A percentile compares a stretch with the other conserved stretches of the same genome.
Evolutionary conservation across 1,140 invertebrate species (phyloP).

Genomic region (Akabosia matsudoensis): DNA sequence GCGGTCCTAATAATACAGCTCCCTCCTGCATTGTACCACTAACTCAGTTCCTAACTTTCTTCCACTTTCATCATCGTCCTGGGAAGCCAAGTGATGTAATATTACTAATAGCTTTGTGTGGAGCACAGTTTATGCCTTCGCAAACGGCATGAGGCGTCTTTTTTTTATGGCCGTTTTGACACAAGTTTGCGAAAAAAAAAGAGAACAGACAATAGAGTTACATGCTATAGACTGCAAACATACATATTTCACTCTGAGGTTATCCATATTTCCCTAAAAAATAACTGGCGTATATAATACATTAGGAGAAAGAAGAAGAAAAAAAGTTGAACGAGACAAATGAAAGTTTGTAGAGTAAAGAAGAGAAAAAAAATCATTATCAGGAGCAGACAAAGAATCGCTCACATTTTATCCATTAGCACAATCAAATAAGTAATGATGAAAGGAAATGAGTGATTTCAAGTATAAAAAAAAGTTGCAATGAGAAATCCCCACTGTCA

Average conservation of each 20-base stretch:
- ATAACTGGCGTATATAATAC: too few relatives aligned
- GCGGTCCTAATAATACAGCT: background rate
- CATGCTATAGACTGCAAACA: too few relatives aligned
- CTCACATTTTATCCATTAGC: slow-evolving; percentile 5
- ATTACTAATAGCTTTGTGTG: background rate
- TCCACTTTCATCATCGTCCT: background rate
- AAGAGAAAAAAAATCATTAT: background rate
- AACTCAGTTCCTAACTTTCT: background rate
- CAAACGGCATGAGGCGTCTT: too few relatives aligned
- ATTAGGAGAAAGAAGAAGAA: too few relatives aligned
- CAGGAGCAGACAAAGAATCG: background rate
- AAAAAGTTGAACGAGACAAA: background rate
- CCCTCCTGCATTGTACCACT: slow-evolving; percentile 9
- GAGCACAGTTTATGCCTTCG: too few relatives aligned
- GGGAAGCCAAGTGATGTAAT: background rate
- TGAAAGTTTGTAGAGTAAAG: too few relatives aligned
- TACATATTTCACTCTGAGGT: too few relatives aligned
- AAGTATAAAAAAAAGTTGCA: background rate
- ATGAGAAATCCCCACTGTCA: background rate
- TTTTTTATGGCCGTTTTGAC: too few relatives aligned
- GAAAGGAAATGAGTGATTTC: background rate
- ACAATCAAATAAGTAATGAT: background rate
- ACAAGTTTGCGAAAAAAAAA: too few relatives aligned
- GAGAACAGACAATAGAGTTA: too few relatives aligned
- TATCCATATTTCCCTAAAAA: too few relatives aligned